phyloP scores from a whole-genome alignment of 2,888 invertebrate genomes.

The Bellardia pandia region DNA sequence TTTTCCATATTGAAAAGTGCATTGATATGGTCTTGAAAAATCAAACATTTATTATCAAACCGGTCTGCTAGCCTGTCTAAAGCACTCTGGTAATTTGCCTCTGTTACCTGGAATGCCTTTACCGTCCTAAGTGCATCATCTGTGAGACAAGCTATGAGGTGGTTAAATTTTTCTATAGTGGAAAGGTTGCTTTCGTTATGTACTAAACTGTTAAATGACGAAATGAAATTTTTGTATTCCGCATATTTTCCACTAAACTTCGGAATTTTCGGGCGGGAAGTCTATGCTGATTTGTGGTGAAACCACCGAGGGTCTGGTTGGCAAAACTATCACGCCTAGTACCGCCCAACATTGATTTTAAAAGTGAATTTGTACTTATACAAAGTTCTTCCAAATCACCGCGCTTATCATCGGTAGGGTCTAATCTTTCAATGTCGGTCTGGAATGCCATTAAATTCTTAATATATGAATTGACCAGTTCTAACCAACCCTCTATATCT shows the following conservation, averaged over 20 bases:
- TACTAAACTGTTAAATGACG: no score
- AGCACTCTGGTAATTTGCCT: conserved; percentile 19
- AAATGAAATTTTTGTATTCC: no score
- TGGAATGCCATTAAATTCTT: conserved; percentile 9
- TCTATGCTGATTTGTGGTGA: not conserved
- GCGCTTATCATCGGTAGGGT: not conserved
- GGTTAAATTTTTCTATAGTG: no score
- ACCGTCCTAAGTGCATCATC: no score
- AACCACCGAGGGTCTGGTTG: not conserved
- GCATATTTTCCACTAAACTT: no score
- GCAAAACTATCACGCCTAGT: not conserved
- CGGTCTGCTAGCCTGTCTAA: not conserved
- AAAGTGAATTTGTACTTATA: not conserved
- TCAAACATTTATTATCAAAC: conserved; percentile 16
- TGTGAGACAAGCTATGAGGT: no score
- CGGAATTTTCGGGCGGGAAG: conserved; percentile 6
- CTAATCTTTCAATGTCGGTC: not conserved
- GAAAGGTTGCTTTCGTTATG: no score
- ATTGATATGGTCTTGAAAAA: not conserved
- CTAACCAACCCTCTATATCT: not conserved
- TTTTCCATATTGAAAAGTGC: not conserved
- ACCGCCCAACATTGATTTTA: not conserved
- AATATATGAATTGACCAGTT: not conserved
- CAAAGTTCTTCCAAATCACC: conserved; percentile 12
- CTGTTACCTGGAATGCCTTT: conserved; percentile 20